A percentile compares a stretch with the other conserved stretches of the same genome.
Evolutionary conservation across 2,797 vertebrate genomes (phyloP).

Genomic region (Dallia pectoralis): DNA sequence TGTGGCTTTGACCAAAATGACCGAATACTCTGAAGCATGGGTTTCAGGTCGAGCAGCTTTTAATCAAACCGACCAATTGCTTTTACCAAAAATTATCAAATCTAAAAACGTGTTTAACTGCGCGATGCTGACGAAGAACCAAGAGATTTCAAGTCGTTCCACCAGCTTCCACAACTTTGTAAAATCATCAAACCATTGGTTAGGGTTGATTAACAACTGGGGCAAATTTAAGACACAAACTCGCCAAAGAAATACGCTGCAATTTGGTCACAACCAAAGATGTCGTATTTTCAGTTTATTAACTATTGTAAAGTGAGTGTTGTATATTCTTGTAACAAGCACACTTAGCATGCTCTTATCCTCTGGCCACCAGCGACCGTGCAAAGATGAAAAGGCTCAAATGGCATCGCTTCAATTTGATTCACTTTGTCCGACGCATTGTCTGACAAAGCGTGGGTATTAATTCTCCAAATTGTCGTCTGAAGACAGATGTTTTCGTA

Average conservation of each 20-base stretch:
- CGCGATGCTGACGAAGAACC: not conserved
- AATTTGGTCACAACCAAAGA: conserved; percentile 37
- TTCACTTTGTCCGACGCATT: conserved; percentile 61
- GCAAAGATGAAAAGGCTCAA: conserved; percentile 27
- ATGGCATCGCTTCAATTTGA: conserved; percentile 53
- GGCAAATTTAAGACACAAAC: conserved; percentile 36
- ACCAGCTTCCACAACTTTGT: conserved; percentile 24
- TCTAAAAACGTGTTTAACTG: conserved; percentile 17
- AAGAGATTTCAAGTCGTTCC: not conserved
- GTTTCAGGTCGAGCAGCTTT: too few species aligned
- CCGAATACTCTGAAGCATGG: too few species aligned
- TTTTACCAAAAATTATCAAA: conserved; percentile 44
- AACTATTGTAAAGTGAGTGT: conserved; percentile 28
- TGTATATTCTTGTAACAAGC: conserved; percentile 24
- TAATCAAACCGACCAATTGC: not conserved
- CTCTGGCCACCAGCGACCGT: conserved; percentile 12
- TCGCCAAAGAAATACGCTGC: conserved; percentile 37
- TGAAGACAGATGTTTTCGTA: conserved; percentile 81
- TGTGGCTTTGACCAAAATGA: conserved; percentile 37
- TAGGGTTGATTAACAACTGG: not conserved
- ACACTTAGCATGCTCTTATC: conserved; percentile 46
- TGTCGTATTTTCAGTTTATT: conserved; percentile 25
- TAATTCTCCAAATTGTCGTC: conserved; percentile 73
- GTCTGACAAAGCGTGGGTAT: conserved; percentile 64
- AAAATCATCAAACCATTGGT: conserved; percentile 37